Percentiles rank a stretch among this genome's conserved stretches.
These are phyloP conservation scores for Neocrepidodera transversa DNA, from an alignment of 2,888 invertebrate genomes.

Conservation along the genomic window DNA sequence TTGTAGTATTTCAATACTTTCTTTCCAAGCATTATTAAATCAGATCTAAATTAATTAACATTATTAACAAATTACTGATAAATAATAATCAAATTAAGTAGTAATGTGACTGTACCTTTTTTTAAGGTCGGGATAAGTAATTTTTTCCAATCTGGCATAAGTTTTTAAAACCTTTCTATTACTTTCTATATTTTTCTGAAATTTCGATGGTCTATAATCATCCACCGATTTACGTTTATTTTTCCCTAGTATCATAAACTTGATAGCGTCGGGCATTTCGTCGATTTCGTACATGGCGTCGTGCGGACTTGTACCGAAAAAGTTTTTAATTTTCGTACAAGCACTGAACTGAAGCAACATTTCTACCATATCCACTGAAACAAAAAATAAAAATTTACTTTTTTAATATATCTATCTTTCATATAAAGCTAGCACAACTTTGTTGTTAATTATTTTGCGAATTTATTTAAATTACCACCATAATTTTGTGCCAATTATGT, in stretches of 20 bases:
- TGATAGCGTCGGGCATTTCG: slow-evolving; percentile 48
- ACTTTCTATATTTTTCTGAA: slow-evolving; percentile 23
- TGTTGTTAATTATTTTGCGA: no score
- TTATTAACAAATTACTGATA: no score
- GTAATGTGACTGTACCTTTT: not conserved
- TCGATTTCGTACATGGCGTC: slow-evolving; percentile 60
- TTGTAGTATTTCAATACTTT: no score
- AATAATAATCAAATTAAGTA: no score
- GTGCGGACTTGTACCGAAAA: slow-evolving; percentile 60
- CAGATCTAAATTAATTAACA: no score
- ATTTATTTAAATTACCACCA: no score
- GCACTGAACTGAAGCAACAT: slow-evolving; percentile 60
- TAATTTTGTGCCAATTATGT: no score
- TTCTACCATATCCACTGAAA: slow-evolving; percentile 60
- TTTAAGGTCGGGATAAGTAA: slow-evolving; percentile 1
- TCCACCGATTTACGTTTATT: slow-evolving; percentile 38
- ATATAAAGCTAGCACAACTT: no score
- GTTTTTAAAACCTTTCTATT: slow-evolving; percentile 37
- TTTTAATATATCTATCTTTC: no score
- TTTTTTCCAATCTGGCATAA: slow-evolving; percentile 38
- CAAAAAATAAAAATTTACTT: no score
- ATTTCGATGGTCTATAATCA: slow-evolving; percentile 17
- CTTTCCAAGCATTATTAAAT: no score
- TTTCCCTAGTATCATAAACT: slow-evolving; percentile 45
- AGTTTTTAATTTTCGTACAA: slow-evolving; percentile 60